Conservation (phyloP, 2,797 vertebrate genomes). For the Eulemur coronatus region DNA sequence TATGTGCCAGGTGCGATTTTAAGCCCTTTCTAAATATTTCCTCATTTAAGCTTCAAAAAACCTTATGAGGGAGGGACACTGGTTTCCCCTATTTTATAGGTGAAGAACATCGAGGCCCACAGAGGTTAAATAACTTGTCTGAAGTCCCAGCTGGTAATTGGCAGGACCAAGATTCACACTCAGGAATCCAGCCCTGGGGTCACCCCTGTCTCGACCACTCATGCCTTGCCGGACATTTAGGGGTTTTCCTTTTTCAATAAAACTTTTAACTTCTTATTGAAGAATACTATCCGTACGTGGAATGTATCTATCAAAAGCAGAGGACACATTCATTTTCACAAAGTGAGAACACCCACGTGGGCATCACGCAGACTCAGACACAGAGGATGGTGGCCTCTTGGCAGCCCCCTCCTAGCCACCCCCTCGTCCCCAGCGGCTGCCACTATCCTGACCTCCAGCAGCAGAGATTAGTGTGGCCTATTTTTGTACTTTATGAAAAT, state of each 20-base stretch:
- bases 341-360: neutral
- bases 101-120: neutral
- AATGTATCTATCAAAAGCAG: no score
- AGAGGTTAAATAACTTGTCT: neutral
- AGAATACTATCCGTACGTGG: neutral
- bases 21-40: neutral
- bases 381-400: neutral
- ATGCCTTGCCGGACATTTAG: neutral
- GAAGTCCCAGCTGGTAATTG: neutral
- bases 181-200: neutral
- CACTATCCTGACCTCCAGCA: neutral
- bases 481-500: neutral
- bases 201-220: no score
- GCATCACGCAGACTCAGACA: neutral
- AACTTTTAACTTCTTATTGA: neutral
- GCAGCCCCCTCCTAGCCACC: neutral
- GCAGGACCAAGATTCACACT: neutral
- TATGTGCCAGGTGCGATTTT: neutral
- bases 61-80: neutral
- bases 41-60: neutral
- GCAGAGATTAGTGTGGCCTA: fast-evolving
- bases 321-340: neutral
- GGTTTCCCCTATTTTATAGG: neutral
- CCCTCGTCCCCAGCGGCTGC: fast-evolving
- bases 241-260: neutral